Conservation (phyloP, 2,797 vertebrate genomes). For the Eupleurogrammus muticus region DNA sequence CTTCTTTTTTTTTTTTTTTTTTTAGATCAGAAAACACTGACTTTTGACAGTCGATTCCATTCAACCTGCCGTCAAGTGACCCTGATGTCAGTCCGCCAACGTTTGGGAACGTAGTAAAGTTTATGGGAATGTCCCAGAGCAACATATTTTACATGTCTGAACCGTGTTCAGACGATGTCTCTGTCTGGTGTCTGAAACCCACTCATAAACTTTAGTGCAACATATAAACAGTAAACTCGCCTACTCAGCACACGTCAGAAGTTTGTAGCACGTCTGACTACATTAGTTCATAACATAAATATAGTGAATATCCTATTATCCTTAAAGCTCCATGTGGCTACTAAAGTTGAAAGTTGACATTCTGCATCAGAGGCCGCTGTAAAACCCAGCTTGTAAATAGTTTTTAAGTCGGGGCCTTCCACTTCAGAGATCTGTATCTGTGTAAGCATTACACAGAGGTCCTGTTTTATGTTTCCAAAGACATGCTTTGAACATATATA, state of each 20-base stretch:
- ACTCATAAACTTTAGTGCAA: conserved; percentile 19
- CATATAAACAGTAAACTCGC: conserved; percentile 26
- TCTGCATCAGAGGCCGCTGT: conserved; percentile 8
- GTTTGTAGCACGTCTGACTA: conserved; percentile 14
- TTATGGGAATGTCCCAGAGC: conserved; percentile 32
- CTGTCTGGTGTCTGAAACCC: conserved; percentile 25
- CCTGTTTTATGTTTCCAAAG: no score
- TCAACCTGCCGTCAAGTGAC: conserved; percentile 3
- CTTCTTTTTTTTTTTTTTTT: neutral
- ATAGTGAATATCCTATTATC: neutral
- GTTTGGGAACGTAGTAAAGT: conserved; percentile 1
- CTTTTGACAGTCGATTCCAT: neutral
- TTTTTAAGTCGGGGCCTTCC: conserved; percentile 30
- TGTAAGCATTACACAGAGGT: conserved; percentile 8
- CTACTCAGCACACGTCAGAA: conserved; percentile 15
- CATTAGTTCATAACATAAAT: neutral
- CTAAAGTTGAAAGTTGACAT: neutral
- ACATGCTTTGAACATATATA: no score
- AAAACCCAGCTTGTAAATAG: conserved; percentile 43
- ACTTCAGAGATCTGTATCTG: conserved; percentile 35
- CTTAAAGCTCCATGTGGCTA: no score
- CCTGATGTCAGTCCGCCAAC: neutral
- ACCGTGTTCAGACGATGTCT: conserved; percentile 43
- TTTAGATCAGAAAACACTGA: neutral
- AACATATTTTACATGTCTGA: conserved; percentile 50